Conservation (phyloP, 1,140 invertebrate species). For the Magallana gigas region DNA sequence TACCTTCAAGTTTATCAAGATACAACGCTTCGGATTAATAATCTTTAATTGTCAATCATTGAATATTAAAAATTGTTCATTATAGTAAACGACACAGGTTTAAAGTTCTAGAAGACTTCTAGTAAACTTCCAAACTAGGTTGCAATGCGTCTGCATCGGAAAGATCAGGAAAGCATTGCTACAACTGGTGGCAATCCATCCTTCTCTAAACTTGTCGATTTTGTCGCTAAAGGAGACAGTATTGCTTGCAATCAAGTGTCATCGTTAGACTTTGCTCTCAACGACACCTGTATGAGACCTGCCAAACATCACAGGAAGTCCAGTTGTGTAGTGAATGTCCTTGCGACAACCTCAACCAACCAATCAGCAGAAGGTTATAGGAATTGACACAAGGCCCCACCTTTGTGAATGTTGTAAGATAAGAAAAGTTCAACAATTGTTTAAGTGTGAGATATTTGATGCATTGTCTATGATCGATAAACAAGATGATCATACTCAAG, state of each 20-base stretch:
- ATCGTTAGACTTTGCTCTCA: conserved; percentile 38
- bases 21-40: conserved; percentile 27
- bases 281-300: neutral
- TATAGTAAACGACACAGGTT: neutral
- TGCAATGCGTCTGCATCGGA: conserved; percentile 40
- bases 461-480: neutral
- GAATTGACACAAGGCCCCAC: too few species aligned
- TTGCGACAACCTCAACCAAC: too few species aligned
- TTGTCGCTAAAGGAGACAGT: conserved; percentile 48
- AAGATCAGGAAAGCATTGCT: conserved; percentile 37
- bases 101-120: conserved; percentile 45
- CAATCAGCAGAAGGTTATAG: too few species aligned
- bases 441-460: too few species aligned
- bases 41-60: too few species aligned
- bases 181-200: neutral
- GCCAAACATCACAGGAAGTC: neutral
- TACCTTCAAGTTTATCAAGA: conserved; percentile 33
- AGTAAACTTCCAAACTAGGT: conserved; percentile 53
- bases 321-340: too few species aligned
- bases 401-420: too few species aligned
- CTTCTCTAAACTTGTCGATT: conserved; percentile 50
- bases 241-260: conserved; percentile 51
- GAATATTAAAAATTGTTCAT: too few species aligned
- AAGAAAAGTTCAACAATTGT: too few species aligned
- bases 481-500: neutral